Evolutionary conservation across 2,797 vertebrate species (phyloP).

Genomic region (Scleropages formosus): DNA sequence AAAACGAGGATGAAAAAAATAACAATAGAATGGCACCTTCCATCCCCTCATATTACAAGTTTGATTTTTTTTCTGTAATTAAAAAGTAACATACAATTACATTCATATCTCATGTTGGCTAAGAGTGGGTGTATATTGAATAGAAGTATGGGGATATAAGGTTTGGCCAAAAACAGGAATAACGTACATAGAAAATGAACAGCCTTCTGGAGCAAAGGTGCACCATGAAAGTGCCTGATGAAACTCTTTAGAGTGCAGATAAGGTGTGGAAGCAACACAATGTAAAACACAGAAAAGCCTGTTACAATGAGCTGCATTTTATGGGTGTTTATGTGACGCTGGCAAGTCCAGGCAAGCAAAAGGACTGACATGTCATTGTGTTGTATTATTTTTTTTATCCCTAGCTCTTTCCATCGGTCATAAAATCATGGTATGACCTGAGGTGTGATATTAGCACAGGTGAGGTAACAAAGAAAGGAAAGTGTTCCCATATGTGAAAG

Average conservation of each 20-base stretch:
- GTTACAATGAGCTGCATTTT: no score
- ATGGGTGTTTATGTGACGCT: no score
- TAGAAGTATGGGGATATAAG: conserved; percentile 78
- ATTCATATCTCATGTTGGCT: conserved; percentile 78
- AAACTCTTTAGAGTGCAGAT: background rate
- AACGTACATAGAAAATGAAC: conserved; percentile 44
- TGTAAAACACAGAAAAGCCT: no score
- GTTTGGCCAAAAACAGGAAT: conserved; percentile 66
- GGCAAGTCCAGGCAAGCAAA: no score
- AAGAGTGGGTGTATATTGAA: conserved; percentile 81
- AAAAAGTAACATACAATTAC: conserved; percentile 88
- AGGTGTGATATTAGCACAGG: no score
- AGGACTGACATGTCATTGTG: no score
- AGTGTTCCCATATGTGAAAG: no score
- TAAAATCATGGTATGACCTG: no score
- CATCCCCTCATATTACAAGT: conserved; percentile 74
- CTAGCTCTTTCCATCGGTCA: no score
- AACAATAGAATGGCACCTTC: conserved; percentile 87
- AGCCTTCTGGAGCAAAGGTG: background rate
- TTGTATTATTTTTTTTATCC: no score
- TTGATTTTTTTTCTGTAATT: conserved; percentile 86
- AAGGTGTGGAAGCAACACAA: no score
- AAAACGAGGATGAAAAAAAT: conserved; percentile 81
- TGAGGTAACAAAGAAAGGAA: no score
- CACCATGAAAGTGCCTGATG: background rate